These are phyloP conservation scores for Caradrina kadenii DNA, from an alignment of 2,888 invertebrate species.

Conservation along the genomic window DNA sequence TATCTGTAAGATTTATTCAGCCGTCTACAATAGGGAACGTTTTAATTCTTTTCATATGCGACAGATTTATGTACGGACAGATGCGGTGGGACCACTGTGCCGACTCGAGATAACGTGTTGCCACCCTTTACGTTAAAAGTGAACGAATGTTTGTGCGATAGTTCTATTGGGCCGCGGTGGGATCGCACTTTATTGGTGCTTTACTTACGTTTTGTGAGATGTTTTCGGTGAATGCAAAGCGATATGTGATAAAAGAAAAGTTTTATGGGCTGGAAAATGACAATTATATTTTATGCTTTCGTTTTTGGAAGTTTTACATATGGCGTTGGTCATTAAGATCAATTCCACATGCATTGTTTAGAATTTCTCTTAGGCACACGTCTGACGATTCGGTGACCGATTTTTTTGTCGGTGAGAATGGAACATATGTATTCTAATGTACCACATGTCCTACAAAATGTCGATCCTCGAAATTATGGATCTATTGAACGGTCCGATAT, in stretches of 20 bases:
- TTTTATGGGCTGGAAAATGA: not conserved
- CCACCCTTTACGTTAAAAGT: slow-evolving; percentile 76
- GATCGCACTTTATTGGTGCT: slow-evolving; percentile 45
- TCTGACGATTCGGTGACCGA: no score
- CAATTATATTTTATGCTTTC: not conserved
- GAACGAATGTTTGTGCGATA: slow-evolving; percentile 67
- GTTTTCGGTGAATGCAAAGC: slow-evolving; percentile 34
- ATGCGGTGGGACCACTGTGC: slow-evolving; percentile 78
- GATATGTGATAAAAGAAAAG: not conserved
- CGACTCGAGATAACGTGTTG: slow-evolving; percentile 76
- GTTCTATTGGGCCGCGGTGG: slow-evolving; percentile 58
- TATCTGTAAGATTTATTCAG: slow-evolving; percentile 89
- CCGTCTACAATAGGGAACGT: slow-evolving; percentile 89
- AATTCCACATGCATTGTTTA: no score
- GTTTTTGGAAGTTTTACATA: no score
- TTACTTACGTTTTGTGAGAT: slow-evolving; percentile 37
- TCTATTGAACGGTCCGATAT: no score
- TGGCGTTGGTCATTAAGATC: not conserved
- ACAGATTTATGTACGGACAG: slow-evolving; percentile 89
- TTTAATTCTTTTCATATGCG: slow-evolving; percentile 90
- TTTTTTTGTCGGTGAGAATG: no score
- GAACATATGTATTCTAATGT: no score
- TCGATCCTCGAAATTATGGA: no score
- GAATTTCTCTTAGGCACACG: no score
- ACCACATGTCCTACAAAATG: no score